phyloP scores from a whole-genome alignment of 2,797 vertebrate species.

The Anguilla anguilla region DNA sequence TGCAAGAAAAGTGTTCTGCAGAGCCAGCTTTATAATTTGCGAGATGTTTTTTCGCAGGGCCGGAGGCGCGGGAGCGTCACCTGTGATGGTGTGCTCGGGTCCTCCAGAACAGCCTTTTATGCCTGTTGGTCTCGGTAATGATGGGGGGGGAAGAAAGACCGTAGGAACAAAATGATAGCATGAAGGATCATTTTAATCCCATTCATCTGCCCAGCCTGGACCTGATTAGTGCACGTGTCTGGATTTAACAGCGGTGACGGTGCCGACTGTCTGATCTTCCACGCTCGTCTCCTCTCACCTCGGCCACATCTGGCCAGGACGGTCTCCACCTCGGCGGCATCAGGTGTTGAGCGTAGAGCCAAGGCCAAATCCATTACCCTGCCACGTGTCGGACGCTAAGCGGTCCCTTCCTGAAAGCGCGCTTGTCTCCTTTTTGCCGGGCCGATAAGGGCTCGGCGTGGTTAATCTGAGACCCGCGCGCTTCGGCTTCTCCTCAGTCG shows the following conservation, averaged over 20 bases:
- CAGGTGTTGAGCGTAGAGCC: neutral
- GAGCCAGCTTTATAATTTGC: conserved; percentile 12
- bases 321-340: neutral
- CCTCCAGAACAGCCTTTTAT: neutral
- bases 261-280: neutral
- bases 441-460: conserved; percentile 61
- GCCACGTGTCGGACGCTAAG: neutral
- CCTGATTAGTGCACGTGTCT: conserved; percentile 6
- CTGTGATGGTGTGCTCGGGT: neutral
- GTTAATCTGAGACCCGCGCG: conserved; percentile 63
- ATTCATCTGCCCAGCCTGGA: neutral
- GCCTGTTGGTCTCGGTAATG: conserved; percentile 19
- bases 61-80: conserved; percentile 7
- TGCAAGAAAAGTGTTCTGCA: neutral
- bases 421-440: neutral
- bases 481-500: conserved; percentile 41
- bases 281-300: neutral
- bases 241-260: neutral
- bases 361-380: neutral
- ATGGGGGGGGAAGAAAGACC: neutral
- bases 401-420: neutral
- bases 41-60: neutral
- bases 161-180: neutral
- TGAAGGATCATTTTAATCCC: conserved; percentile 1
- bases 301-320: neutral